Conservation (phyloP, 2,888 invertebrate genomes). For the Tiphia femorata region DNA sequence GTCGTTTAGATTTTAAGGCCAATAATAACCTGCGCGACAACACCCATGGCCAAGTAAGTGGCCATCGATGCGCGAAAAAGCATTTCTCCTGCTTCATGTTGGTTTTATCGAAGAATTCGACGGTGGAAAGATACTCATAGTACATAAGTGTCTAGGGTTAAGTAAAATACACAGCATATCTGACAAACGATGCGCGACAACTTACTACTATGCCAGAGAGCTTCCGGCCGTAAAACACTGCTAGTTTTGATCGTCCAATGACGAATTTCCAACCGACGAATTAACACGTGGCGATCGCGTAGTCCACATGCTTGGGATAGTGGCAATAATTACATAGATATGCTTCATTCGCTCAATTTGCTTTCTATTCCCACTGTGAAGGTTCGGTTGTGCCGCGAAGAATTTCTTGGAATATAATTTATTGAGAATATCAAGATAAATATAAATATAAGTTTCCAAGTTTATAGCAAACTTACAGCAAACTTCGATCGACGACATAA, state of each 20-base stretch:
- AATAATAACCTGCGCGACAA: conserved; percentile 2
- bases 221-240: conserved; percentile 48
- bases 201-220: conserved; percentile 38
- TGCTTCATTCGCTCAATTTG: too few relatives aligned
- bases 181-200: conserved; percentile 33
- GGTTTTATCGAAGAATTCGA: conserved; percentile 11
- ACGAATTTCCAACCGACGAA: conserved; percentile 22
- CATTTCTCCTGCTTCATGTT: conserved; percentile 30
- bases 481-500: too few relatives aligned
- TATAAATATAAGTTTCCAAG: too few relatives aligned
- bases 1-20: neutral
- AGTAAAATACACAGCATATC: conserved; percentile 39
- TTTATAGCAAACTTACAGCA: too few relatives aligned
- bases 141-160: conserved; percentile 41
- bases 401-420: too few relatives aligned
- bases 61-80: too few relatives aligned
- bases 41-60: conserved; percentile 22
- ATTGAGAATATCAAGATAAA: too few relatives aligned
- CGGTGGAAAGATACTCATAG: conserved; percentile 41
- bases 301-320: too few relatives aligned
- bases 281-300: conserved; percentile 2
- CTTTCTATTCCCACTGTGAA: too few relatives aligned
- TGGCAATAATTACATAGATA: too few relatives aligned
- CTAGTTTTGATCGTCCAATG: conserved; percentile 34
- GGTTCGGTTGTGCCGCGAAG: too few relatives aligned